Evolutionary conservation across 2,797 vertebrate genomes (phyloP), one percentile per base, ranked within the genome.

Genomic region (Clarias pachynema): DNA sequence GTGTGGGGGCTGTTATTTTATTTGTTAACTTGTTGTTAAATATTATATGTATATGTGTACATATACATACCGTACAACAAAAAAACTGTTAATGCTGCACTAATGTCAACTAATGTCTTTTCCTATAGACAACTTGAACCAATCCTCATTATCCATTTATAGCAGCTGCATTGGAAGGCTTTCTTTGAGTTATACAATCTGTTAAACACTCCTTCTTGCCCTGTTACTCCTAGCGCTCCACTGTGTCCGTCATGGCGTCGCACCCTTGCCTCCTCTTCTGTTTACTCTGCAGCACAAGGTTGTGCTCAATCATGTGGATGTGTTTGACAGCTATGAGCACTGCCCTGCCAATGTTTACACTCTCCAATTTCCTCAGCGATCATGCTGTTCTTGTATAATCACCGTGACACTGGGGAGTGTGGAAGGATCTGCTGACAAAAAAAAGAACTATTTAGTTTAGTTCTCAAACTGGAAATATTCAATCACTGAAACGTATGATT

Each of bases 261-360:
- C 89, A 66, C 82, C 85, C 92, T 90, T 89, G 93, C 91, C 92
- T 90, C 89, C 89, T 24, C 63, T 72, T 83, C 91, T 95, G 93
- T 95, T 95, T 96, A 95, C 94, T 90, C 92, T 94, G 82, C 88
- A 91, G 91, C 92, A 93, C 90, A 91, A 93, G 93, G 93, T 94
- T 95, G 94, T 94, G 93, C 93, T 96, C 94, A 94, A 95, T 96
- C 94, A 95, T 90, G 91, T 88, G 31, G 90, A 91, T 92, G 91
- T 95, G 95, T 96, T 96, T 96, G 95, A 95, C 94, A 95, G 91
- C 91, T 92, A 83, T 88, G 94, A 94, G 94, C 92, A 91, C 90
- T 75, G 90, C 91, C 91, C 92, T 93, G 91, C 92, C 92, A 94
- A 91, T 94, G 95, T 96, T 95, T 95, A 95, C 93, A 89, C 92